Evolutionary conservation across 2,113 vertebrate genomes (phyloP).

Genomic region (Crotalus tigris): DNA sequence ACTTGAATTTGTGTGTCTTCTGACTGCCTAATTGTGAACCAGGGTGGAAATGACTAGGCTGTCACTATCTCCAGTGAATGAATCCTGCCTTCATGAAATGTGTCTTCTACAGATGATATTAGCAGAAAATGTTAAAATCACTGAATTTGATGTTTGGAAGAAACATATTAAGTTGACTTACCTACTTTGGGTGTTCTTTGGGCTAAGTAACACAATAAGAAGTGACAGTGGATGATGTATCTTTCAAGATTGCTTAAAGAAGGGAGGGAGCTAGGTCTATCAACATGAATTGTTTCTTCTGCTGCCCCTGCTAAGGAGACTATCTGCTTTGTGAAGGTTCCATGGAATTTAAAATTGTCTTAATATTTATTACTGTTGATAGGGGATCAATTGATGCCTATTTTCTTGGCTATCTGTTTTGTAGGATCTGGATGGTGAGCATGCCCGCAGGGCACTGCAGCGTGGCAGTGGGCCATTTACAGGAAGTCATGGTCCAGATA

Average conservation of each 20-base stretch:
- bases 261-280: constrained; percentile 56
- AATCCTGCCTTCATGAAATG: not conserved
- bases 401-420: constrained; percentile 46
- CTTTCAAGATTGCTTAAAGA: constrained; percentile 63
- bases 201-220: constrained; percentile 63
- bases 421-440: constrained; percentile 95
- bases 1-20: not conserved
- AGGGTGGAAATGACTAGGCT: not conserved
- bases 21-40: not conserved
- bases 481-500: constrained; percentile 82
- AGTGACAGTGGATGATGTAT: constrained; percentile 59
- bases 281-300: constrained; percentile 50
- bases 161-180: constrained; percentile 53
- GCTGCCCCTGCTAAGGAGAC: constrained; percentile 50
- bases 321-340: constrained; percentile 51
- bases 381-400: constrained; percentile 14
- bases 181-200: constrained; percentile 57
- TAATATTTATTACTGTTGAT: constrained; percentile 38
- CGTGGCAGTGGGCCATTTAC: constrained; percentile 81
- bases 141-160: constrained; percentile 43
- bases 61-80: not conserved
- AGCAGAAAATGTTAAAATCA: constrained; percentile 24
- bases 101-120: not conserved
- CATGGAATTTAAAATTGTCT: constrained; percentile 47
- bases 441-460: constrained; percentile 89